Percentiles rank a stretch among this genome's conserved stretches.
phyloP scores from a whole-genome alignment of 2,797 vertebrate species.

The Pseudomugil tenellus region DNA sequence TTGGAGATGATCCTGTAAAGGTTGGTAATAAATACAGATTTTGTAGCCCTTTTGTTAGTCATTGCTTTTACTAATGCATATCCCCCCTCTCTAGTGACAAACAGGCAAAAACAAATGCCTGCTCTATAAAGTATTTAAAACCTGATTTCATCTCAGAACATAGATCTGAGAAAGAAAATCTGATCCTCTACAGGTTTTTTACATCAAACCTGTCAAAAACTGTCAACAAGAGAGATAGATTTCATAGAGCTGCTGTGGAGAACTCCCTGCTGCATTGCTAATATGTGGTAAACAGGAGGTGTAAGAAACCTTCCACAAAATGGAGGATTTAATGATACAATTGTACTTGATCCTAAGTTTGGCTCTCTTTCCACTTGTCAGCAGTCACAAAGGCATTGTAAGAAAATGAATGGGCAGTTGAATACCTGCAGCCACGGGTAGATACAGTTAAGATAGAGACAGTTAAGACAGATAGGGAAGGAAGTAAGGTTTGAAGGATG shows the following conservation, averaged over 20 bases:
- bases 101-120: not conserved
- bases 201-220: constrained; percentile 3
- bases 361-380: constrained; percentile 31
- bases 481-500: constrained; percentile 45
- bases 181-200: not conserved
- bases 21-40: not conserved
- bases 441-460: constrained; percentile 44
- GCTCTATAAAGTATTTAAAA: constrained; percentile 5
- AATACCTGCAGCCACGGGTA: constrained; percentile 43
- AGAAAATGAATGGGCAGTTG: constrained; percentile 52
- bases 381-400: constrained; percentile 53
- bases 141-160: not conserved
- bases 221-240: not conserved
- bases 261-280: not conserved
- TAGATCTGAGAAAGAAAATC: constrained; percentile 7
- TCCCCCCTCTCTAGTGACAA: constrained; percentile 1
- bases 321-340: not conserved
- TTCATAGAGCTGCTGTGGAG: not conserved
- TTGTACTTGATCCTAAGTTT: constrained; percentile 10
- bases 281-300: constrained; percentile 9
- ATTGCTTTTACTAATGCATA: not conserved
- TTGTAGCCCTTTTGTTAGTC: not conserved
- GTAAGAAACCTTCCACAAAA: not conserved
- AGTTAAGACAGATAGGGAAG: constrained; percentile 36
- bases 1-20: not conserved